Base-by-base conservation (phyloP, 2,888 invertebrate species). In the Macaria liturata region DNA sequence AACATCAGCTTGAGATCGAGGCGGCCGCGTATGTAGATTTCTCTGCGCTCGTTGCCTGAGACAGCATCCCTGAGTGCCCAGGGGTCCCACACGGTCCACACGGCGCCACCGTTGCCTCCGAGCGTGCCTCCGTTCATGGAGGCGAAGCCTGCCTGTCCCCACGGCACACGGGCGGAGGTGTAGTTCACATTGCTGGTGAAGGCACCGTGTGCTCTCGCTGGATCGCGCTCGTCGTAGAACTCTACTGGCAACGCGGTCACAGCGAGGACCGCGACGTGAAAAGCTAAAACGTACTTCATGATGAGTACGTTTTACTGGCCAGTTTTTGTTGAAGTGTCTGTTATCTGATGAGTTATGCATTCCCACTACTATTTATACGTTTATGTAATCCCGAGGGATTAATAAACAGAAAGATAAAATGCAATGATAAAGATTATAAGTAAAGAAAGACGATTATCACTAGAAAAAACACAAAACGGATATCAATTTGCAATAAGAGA, bases 71-170 rank as follows among this genome's bases (percentile, higher is more conserved):
- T 30, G n/a, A 61, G 50, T 30, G 61, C 61, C 50, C 50, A 57
- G 30, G 57, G 44, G 30, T 61, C 61, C 54, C 54, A 57, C 37
- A 61, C 61, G 3, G 54, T 57, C 57, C 57, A 61, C 7, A 32
- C 32, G 3, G 48, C 37, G 9, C 54, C 61, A 1, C 61, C 61
- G 3, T 30, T 9, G 3, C 61, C 61, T 7, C 61, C 61, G 9
- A 3, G 30, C 4, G 54, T 54, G 0, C 54, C 57, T 0, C 61
- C 50, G 8, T 9, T 49, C 4, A 49, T 6, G 3, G 51, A 20
- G 31, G 54, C 59, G 30, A 44, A 59, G 9, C 59, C 59, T 3
- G 42, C 20, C 9, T 45, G 46, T 1, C 59, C 50, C 7, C n/a
- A 47, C 9, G 49, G 49, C 20, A 51, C 31, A 37, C 51, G 51